Conservation (phyloP, 1,140 invertebrate genomes). For the Caenorhabditis brenneri region DNA sequence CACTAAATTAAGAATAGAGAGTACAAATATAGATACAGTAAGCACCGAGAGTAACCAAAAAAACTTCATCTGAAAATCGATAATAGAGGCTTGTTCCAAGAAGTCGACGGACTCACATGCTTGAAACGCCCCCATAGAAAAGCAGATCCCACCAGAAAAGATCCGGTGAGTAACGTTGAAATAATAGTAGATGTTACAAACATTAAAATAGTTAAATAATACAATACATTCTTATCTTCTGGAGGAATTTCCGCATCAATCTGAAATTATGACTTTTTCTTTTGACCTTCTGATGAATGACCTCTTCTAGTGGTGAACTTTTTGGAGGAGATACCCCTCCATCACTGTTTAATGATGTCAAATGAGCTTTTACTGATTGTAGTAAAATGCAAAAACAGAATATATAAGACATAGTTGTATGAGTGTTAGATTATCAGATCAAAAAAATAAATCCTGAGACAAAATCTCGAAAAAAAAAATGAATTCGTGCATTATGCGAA, state of each 20-base stretch:
- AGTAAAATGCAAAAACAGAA: neutral
- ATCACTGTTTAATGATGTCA: neutral
- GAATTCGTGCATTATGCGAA: neutral
- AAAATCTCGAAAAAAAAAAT: neutral
- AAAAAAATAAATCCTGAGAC: neutral
- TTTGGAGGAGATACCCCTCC: neutral
- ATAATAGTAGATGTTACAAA: neutral
- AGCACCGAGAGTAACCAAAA: neutral
- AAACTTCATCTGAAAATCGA: conserved; percentile 1
- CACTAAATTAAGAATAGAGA: neutral
- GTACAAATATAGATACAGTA: neutral
- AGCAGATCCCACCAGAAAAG: neutral
- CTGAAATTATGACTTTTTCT: neutral
- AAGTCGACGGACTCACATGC: no score
- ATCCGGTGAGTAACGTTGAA: neutral
- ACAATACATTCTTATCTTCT: neutral
- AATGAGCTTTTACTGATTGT: neutral
- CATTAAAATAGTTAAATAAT: neutral
- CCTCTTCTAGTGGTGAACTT: neutral
- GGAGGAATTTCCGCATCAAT: neutral
- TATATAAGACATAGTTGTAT: neutral
- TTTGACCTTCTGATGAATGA: neutral
- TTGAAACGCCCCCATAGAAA: neutral
- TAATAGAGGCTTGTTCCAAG: neutral
- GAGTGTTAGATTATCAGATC: neutral